These are phyloP conservation scores for Hirtodrosophila duncani DNA, from an alignment of 2,888 invertebrate genomes.

Conservation along the genomic window DNA sequence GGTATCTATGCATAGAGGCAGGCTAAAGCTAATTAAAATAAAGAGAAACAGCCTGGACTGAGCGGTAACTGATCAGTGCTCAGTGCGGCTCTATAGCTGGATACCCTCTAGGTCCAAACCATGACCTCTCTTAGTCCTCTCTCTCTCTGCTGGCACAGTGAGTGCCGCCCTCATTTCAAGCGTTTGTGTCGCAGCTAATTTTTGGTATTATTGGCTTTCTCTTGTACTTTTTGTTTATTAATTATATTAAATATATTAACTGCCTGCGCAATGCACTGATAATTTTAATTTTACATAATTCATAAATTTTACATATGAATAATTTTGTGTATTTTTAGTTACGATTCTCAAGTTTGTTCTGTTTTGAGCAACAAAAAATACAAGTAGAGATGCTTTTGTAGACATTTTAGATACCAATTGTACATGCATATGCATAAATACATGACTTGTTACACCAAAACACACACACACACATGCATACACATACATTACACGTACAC, in stretches of 20 bases:
- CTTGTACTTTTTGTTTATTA: neutral
- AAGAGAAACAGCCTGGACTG: too few relatives aligned
- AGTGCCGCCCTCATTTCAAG: constrained; percentile 63
- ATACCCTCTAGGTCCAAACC: too few relatives aligned
- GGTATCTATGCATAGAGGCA: too few relatives aligned
- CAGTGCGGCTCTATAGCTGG: too few relatives aligned
- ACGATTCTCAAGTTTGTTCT: constrained; percentile 24
- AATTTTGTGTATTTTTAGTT: constrained; percentile 25
- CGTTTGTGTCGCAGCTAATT: constrained; percentile 23
- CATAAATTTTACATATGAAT: constrained; percentile 15
- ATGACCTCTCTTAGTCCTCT: too few relatives aligned
- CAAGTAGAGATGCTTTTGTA: constrained; percentile 35
- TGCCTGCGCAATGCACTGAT: constrained; percentile 75
- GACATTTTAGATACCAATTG: constrained; percentile 17
- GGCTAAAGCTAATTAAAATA: too few relatives aligned
- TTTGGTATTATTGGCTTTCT: constrained; percentile 46
- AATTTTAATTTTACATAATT: constrained; percentile 64
- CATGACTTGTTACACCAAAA: neutral
- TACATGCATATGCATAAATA: neutral
- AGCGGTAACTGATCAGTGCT: too few relatives aligned
- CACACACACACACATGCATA: constrained; percentile 3
- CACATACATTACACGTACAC: constrained; percentile 11
- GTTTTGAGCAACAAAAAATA: constrained; percentile 30
- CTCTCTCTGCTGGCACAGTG: constrained; percentile 13
- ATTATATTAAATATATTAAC: constrained; percentile 31